Conservation (phyloP, 2,888 invertebrate species). For the Leptothorax acervorum region DNA sequence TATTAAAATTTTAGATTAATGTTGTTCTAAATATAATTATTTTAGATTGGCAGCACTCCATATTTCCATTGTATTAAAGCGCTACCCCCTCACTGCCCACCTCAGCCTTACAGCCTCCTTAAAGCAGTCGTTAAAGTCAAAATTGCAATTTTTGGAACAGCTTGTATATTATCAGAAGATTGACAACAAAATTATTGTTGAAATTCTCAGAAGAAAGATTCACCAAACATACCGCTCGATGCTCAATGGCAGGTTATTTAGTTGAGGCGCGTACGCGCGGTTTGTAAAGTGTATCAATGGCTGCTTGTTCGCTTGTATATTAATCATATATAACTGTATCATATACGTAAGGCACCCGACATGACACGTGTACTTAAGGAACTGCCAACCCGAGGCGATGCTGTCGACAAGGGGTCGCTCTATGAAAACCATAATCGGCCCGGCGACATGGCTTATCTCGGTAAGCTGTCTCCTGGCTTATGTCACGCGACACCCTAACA, state of each 20-base stretch:
- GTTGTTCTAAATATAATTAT: too few relatives aligned
- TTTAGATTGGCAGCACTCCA: too few relatives aligned
- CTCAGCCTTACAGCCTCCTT: neutral
- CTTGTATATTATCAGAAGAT: neutral
- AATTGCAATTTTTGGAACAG: neutral
- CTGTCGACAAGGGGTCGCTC: slow-evolving; percentile 67
- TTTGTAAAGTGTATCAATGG: slow-evolving; percentile 7
- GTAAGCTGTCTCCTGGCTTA: slow-evolving; percentile 74
- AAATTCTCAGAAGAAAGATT: neutral
- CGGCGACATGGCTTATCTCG: slow-evolving; percentile 82
- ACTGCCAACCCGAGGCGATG: slow-evolving; percentile 60
- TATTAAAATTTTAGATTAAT: too few relatives aligned
- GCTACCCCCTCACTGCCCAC: too few relatives aligned
- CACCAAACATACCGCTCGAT: neutral
- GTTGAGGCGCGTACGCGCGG: neutral
- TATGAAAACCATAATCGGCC: slow-evolving; percentile 80
- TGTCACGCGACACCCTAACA: slow-evolving; percentile 75
- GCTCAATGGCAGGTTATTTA: neutral
- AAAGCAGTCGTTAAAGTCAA: neutral
- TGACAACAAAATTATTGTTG: neutral
- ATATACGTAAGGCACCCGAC: slow-evolving; percentile 18
- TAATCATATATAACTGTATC: slow-evolving; percentile 49
- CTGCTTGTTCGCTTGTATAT: slow-evolving; percentile 12
- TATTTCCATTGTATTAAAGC: too few relatives aligned
- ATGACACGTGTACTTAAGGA: slow-evolving; percentile 50